Base-by-base conservation (phyloP, 2,113 vertebrate genomes). In the Verasper variegatus region DNA sequence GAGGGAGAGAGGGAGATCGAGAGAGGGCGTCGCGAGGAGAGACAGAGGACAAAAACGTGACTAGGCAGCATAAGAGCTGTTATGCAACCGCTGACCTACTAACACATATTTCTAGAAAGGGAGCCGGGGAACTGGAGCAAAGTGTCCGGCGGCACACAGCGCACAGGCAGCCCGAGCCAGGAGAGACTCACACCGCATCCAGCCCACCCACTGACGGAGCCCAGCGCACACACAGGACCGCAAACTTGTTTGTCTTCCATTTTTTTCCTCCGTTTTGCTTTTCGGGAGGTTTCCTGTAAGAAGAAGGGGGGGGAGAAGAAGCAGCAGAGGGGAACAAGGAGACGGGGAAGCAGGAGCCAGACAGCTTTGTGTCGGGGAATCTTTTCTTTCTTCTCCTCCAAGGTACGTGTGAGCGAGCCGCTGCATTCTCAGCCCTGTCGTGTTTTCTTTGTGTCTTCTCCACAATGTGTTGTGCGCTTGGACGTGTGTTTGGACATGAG, bases 41-140 rank as follows among this genome's bases (percentile, higher is more conserved):
- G 18, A 56, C 54, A 56, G 81, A 82, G 88, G 88, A 89, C 88
- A 91, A 62, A 90, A 94, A 92, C 93, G 94, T 95, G 94, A 94
- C 93, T 77, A 93, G 93, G 94, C 94, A 94, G 91, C 92, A 88
- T 80, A 89, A 90, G 93, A 83, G 90, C 88, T 94, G 94, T 95
- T 95, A 95, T 89, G 95, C 94, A 95, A 95, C 94, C 82, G 74
- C 87, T 95, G 95, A 95, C 95, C 95, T 94, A 95, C 95, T 95
- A 95, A 95, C 95, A 95, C 93, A 95, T 92, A 95, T 95, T 86
- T 93, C 87, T 85, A 80, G 89, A 84, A 83, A 88, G 87, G 91
- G 88, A 92, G 88, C 87, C 82, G 87, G 75, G 90, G 90, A 91
- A 93, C 84, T 93, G 83, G 94, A 94, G 93, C 94, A 94, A 91